These are phyloP conservation scores for Sternarchorhynchus goeldii DNA, from an alignment of 2,797 vertebrate genomes.

Conservation along the genomic window DNA sequence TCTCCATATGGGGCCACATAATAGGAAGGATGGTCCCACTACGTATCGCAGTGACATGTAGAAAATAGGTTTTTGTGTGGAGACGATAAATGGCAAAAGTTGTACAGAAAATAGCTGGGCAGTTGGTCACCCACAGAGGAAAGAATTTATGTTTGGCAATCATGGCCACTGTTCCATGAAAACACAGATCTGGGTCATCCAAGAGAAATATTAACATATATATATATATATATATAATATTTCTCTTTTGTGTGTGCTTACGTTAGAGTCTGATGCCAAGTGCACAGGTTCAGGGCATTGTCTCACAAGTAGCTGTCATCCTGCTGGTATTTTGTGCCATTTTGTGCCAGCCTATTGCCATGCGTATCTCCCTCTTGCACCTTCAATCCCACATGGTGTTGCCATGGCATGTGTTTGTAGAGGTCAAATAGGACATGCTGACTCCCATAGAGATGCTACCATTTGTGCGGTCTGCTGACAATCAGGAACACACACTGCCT, in stretches of 20 bases:
- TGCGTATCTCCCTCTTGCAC: conserved; percentile 33
- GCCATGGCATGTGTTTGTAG: not conserved
- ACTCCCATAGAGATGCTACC: conserved; percentile 34
- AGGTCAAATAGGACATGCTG: conserved; percentile 27
- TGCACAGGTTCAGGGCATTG: conserved; percentile 32
- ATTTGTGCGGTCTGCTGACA: conserved; percentile 43
- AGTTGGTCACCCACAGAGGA: conserved; percentile 26
- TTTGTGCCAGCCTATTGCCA: conserved; percentile 34
- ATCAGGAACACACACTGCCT: not conserved
- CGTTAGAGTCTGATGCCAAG: not conserved
- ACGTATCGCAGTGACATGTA: conserved; percentile 28
- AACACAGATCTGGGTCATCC: conserved; percentile 38
- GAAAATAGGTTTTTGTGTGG: conserved; percentile 39
- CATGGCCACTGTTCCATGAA: conserved; percentile 38
- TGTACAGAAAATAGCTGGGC: not conserved
- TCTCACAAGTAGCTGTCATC: conserved; percentile 10
- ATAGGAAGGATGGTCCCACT: conserved; percentile 2
- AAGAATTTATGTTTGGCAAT: conserved; percentile 45
- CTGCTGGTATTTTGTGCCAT: conserved; percentile 15
- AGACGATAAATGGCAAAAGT: conserved; percentile 25
- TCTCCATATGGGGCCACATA: not conserved
- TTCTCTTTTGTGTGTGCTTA: not conserved
- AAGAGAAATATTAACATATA: conserved; percentile 9
- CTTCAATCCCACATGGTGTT: conserved; percentile 29
- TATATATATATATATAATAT: too few species aligned